Conservation (phyloP, 92 coral and sea anemone genomes). For the Micromussa lordhowensis region DNA sequence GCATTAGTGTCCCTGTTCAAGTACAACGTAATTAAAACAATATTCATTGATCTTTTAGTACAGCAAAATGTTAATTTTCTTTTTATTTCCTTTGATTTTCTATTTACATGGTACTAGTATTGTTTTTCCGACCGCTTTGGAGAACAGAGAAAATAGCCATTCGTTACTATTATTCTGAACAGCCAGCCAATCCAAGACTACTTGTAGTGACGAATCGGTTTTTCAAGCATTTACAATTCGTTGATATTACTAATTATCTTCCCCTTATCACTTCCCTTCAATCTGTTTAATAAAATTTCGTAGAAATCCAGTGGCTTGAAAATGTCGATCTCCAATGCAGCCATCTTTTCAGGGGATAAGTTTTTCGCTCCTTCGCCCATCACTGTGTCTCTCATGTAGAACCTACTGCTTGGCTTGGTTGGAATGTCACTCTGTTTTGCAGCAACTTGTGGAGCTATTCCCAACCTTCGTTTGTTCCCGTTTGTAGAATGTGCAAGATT, state of each 20-base stretch:
- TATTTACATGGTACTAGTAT: too few relatives aligned
- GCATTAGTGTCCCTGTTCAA: too few relatives aligned
- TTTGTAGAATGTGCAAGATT: neutral
- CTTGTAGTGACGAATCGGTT: neutral
- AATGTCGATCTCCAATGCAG: conserved; percentile 7
- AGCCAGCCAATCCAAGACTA: neutral
- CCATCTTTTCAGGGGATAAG: neutral
- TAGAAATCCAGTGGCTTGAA: conserved; percentile 10
- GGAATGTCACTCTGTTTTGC: neutral
- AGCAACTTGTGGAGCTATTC: neutral
- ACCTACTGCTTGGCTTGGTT: neutral
- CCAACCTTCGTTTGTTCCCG: neutral
- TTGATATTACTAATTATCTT: neutral
- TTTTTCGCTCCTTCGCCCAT: neutral
- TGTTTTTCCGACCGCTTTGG: too few relatives aligned
- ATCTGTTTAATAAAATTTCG: neutral
- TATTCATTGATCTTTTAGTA: too few relatives aligned
- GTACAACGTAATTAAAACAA: too few relatives aligned
- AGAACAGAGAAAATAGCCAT: neutral
- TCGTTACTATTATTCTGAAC: neutral
- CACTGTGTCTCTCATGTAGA: neutral
- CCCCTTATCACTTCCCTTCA: neutral
- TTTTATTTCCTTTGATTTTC: too few relatives aligned
- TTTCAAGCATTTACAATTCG: neutral
- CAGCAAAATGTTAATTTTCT: too few relatives aligned